phyloP scores from a whole-genome alignment of 1,140 invertebrate species.

The Calephelis nemesis region DNA sequence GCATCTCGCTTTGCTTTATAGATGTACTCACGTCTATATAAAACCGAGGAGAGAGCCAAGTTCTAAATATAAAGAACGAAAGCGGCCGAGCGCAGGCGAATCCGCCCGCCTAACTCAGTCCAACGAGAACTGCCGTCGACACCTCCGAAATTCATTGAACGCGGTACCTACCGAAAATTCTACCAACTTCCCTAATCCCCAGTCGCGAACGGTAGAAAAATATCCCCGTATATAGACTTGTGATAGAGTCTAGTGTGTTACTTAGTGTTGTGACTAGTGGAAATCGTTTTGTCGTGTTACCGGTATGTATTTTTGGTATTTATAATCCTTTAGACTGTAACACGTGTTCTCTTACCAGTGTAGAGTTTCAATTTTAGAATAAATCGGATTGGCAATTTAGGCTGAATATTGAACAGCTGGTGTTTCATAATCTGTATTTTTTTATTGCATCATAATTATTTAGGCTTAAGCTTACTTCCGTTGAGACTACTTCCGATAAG shows the following conservation, averaged over 20 bases:
- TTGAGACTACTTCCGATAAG: not conserved
- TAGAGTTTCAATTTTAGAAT: conserved; percentile 17
- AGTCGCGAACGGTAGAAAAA: conserved; percentile 51
- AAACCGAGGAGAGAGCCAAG: conserved; percentile 77
- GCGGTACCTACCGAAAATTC: conserved; percentile 57
- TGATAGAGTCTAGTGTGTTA: conserved; percentile 19
- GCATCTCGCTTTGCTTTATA: conserved; percentile 74
- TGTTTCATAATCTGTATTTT: conserved; percentile 41
- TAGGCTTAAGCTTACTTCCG: not conserved
- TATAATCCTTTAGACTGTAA: conserved; percentile 27
- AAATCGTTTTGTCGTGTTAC: conserved; percentile 56
- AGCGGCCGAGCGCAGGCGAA: conserved; percentile 59
- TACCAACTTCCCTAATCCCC: conserved; percentile 40
- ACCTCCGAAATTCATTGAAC: conserved; percentile 59
- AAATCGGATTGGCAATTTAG: conserved; percentile 32
- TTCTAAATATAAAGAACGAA: conserved; percentile 75
- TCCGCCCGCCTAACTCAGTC: conserved; percentile 74
- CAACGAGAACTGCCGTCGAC: conserved; percentile 67
- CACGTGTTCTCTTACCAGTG: conserved; percentile 21
- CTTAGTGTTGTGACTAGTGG: conserved; percentile 41
- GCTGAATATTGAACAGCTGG: conserved; percentile 35
- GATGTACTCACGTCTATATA: conserved; percentile 78
- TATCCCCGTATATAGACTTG: conserved; percentile 49
- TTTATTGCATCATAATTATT: conserved; percentile 5
- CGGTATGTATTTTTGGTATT: conserved; percentile 50